Conservation (phyloP, 2,888 invertebrate genomes). For the Crepidodera aurea region DNA sequence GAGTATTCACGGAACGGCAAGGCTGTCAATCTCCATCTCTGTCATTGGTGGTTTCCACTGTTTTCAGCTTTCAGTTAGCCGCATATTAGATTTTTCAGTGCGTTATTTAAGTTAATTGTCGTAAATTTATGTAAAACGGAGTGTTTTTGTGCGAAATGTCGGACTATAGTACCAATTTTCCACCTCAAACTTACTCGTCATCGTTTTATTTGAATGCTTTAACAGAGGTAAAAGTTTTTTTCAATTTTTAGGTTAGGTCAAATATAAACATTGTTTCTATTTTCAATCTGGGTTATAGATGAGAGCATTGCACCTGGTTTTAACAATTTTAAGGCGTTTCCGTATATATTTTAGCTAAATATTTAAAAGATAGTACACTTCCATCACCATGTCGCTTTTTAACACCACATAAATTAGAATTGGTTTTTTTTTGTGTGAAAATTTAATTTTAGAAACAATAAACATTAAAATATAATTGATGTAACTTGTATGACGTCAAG, state of each 20-base stretch:
- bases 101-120: background rate
- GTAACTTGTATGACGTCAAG: slow-evolving; percentile 20
- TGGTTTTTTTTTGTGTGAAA: background rate
- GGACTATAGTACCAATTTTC: slow-evolving; percentile 51
- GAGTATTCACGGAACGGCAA: background rate
- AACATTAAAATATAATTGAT: slow-evolving; percentile 7
- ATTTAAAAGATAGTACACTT: background rate
- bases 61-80: slow-evolving; percentile 4
- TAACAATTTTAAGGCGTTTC: slow-evolving; percentile 12
- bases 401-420: slow-evolving; percentile 1
- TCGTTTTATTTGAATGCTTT: slow-evolving; percentile 56
- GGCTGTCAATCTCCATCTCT: background rate
- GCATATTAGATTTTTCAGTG: slow-evolving; percentile 1
- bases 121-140: background rate
- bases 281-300: slow-evolving; percentile 10
- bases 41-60: background rate
- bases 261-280: slow-evolving; percentile 26
- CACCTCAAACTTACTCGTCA: slow-evolving; percentile 60
- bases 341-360: background rate
- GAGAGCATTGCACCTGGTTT: slow-evolving; percentile 10
- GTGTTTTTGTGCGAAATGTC: slow-evolving; percentile 37
- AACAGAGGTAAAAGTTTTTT: slow-evolving; percentile 50
- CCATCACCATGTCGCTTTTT: too few species aligned
- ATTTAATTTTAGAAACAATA: background rate
- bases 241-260: slow-evolving; percentile 40